phyloP scores from a whole-genome alignment of 1,140 invertebrate genomes.

The Caenorhabditis latens region DNA sequence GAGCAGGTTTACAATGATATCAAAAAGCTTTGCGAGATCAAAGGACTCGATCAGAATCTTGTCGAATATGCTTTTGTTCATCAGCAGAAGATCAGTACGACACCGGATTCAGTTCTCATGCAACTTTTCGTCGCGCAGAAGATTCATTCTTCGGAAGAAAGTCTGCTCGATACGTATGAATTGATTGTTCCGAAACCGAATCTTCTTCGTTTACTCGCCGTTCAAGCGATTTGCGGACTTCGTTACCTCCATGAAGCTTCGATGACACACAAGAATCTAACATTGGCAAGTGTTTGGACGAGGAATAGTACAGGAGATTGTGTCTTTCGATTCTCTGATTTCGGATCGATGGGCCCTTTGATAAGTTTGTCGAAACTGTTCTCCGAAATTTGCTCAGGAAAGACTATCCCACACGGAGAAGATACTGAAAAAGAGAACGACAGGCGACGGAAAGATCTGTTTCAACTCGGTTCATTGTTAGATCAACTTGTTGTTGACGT shows the following conservation, averaged over 20 bases:
- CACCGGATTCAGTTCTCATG: background rate
- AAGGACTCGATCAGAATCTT: conserved; percentile 57
- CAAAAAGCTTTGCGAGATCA: conserved; percentile 30
- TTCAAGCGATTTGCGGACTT: conserved; percentile 67
- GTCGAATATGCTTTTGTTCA: conserved; percentile 54
- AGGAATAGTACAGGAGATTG: conserved; percentile 58
- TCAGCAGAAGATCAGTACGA: background rate
- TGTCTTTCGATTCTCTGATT: conserved; percentile 66
- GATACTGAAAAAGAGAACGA: conserved; percentile 1
- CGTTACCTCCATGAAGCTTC: conserved; percentile 67
- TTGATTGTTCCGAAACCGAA: conserved; percentile 42
- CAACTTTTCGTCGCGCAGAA: conserved; percentile 64
- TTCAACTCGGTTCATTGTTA: conserved; percentile 58
- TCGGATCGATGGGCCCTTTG: conserved; percentile 54
- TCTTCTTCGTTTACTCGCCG: conserved; percentile 63
- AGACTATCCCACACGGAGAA: background rate
- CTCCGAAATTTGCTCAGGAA: conserved; percentile 17
- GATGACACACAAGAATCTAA: conserved; percentile 59
- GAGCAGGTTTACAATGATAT: conserved; percentile 36
- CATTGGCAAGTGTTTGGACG: conserved; percentile 53
- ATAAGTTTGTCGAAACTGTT: conserved; percentile 5
- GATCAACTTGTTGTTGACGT: conserved; percentile 32
- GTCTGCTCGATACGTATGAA: conserved; percentile 4
- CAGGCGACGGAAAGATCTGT: conserved; percentile 56
- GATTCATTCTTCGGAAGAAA: conserved; percentile 40